These are phyloP conservation scores for Drosophila carrolli DNA, from an alignment of 1,140 invertebrate genomes.

Conservation along the genomic window DNA sequence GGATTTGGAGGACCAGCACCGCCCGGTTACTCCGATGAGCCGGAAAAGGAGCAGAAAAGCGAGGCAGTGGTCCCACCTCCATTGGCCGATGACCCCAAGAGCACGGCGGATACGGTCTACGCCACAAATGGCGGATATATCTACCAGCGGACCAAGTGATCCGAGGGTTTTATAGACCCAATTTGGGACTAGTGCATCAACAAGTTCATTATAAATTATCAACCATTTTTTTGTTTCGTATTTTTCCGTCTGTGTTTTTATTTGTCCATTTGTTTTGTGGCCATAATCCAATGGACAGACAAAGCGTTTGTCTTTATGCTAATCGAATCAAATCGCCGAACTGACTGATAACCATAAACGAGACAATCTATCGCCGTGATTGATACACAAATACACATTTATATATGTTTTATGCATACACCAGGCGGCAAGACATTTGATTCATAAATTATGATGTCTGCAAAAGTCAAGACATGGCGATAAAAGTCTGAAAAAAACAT, in stretches of 20 bases:
- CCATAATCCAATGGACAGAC: conserved; percentile 39
- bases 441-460: conserved; percentile 31
- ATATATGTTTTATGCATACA: conserved; percentile 20
- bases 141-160: conserved; percentile 62
- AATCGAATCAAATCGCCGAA: conserved; percentile 22
- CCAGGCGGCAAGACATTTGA: conserved; percentile 1
- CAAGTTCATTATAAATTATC: conserved; percentile 70
- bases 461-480: background rate
- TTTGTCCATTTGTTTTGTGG: conserved; percentile 20
- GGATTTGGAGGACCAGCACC: conserved; percentile 50
- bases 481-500: background rate
- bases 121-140: conserved; percentile 78
- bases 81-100: conserved; percentile 25
- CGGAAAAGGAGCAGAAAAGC: conserved; percentile 8
- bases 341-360: conserved; percentile 41
- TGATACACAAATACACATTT: conserved; percentile 20
- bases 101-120: conserved; percentile 60
- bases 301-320: conserved; percentile 47
- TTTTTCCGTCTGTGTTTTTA: conserved; percentile 9
- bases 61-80: background rate
- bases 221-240: conserved; percentile 41
- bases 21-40: conserved; percentile 16
- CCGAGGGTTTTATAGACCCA: conserved; percentile 36
- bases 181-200: conserved; percentile 5
- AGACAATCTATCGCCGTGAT: conserved; percentile 27